phyloP scores from a whole-genome alignment of 1,140 invertebrate genomes.

The Meloidogyne exigua region DNA sequence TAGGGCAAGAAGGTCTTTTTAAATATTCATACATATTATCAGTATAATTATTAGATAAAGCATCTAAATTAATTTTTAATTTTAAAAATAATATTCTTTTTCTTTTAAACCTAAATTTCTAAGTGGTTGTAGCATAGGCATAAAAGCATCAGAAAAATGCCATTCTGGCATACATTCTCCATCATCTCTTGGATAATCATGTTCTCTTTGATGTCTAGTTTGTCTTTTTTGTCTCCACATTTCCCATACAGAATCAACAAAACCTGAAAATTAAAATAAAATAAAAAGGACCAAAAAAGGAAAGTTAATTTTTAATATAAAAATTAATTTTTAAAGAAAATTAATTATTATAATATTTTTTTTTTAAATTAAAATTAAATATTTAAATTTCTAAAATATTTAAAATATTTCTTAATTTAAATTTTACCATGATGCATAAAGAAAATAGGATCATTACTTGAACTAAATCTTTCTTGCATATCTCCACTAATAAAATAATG shows the following conservation, averaged over 20 bases:
- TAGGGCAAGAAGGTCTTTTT: constrained; percentile 48
- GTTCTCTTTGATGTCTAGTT: constrained; percentile 47
- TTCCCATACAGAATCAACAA: constrained; percentile 65
- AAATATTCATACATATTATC: constrained; percentile 60
- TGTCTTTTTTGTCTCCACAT: constrained; percentile 57
- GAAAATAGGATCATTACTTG: constrained; percentile 64
- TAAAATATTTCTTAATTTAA: too few relatives aligned
- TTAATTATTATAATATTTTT: too few relatives aligned
- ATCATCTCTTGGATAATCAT: constrained; percentile 50
- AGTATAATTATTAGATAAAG: constrained; percentile 61
- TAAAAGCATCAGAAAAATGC: constrained; percentile 39
- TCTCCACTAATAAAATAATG: constrained; percentile 63
- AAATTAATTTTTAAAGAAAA: too few relatives aligned
- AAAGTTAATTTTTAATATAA: too few relatives aligned
- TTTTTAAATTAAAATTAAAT: too few relatives aligned
- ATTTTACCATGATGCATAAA: constrained; percentile 63
- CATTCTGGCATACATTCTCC: constrained; percentile 48
- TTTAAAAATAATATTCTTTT: too few relatives aligned
- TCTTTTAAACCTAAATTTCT: constrained; percentile 22
- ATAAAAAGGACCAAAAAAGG: not conserved
- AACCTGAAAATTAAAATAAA: constrained; percentile 46
- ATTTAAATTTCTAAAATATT: too few relatives aligned
- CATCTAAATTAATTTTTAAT: constrained; percentile 43
- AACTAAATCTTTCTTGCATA: constrained; percentile 58
- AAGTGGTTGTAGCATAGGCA: constrained; percentile 48